phyloP scores from a whole-genome alignment of 1,140 invertebrate genomes.

The Drosophila navojoa region DNA sequence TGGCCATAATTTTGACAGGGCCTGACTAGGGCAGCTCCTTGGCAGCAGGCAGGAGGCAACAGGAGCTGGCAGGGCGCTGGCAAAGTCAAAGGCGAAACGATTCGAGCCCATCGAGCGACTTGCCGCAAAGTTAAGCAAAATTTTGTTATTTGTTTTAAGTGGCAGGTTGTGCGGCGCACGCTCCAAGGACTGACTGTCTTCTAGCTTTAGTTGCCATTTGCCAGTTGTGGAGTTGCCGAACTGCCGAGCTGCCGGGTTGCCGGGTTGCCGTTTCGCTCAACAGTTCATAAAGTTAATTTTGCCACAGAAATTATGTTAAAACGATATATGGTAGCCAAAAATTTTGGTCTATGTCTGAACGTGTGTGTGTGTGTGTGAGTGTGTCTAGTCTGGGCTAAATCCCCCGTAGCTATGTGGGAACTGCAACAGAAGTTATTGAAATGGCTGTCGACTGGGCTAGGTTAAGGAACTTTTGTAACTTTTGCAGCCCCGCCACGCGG shows the following conservation, averaged over 20 bases:
- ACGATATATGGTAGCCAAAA: constrained; percentile 74
- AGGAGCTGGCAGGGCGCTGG: background rate
- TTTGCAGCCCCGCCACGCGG: constrained; percentile 57
- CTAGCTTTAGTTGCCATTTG: constrained; percentile 26
- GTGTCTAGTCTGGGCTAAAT: constrained; percentile 30
- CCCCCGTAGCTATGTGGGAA: constrained; percentile 53
- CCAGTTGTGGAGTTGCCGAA: constrained; percentile 16
- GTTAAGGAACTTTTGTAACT: constrained; percentile 73
- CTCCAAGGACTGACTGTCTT: constrained; percentile 40
- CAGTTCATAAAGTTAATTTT: constrained; percentile 84
- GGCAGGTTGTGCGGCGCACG: constrained; percentile 76
- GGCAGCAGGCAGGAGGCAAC: constrained; percentile 7
- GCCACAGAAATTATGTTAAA: constrained; percentile 83
- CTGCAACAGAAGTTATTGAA: constrained; percentile 79
- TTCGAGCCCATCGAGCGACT: constrained; percentile 49
- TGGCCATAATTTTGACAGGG: constrained; percentile 77
- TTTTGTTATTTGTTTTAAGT: constrained; percentile 83
- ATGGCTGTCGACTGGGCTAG: constrained; percentile 53
- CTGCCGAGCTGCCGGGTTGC: constrained; percentile 15
- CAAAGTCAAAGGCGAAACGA: constrained; percentile 8
- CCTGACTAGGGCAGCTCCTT: constrained; percentile 42
- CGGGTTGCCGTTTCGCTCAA: constrained; percentile 66
- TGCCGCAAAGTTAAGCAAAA: constrained; percentile 80
- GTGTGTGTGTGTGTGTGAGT: constrained; percentile 3
- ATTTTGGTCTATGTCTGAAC: constrained; percentile 40